Conservation (phyloP, 2,888 invertebrate genomes). For the Agriopis leucophaearia region DNA sequence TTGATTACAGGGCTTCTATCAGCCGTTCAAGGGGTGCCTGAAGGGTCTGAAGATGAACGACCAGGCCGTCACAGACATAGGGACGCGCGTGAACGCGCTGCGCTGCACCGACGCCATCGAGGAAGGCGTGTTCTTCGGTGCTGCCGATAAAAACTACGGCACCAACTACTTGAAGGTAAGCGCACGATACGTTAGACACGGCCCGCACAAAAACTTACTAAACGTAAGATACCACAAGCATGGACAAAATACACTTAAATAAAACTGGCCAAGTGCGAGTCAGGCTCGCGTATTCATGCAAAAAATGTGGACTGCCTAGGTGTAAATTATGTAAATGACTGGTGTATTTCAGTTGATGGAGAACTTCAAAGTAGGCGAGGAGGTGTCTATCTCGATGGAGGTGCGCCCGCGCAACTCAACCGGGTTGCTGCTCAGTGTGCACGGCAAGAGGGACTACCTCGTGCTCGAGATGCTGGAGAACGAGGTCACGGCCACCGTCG, state of each 20-base stretch:
- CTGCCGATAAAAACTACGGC: constrained; percentile 72
- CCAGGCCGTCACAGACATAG: constrained; percentile 87
- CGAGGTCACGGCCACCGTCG: constrained; percentile 92
- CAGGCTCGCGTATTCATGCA: too few species aligned
- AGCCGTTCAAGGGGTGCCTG: constrained; percentile 94
- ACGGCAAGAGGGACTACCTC: constrained; percentile 93
- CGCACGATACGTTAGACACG: too few species aligned
- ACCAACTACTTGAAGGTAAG: constrained; percentile 90
- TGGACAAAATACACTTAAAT: too few species aligned
- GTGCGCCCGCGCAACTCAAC: constrained; percentile 94
- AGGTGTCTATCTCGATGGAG: constrained; percentile 93
- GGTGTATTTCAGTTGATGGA: constrained; percentile 81
- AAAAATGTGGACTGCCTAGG: too few species aligned
- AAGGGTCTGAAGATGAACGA: constrained; percentile 91
- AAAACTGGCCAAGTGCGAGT: too few species aligned
- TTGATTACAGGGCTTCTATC: constrained; percentile 84
- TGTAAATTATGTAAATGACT: too few species aligned
- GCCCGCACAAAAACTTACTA: too few species aligned
- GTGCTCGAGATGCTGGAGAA: constrained; percentile 96
- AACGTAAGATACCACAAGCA: too few species aligned
- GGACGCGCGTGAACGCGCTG: constrained; percentile 87
- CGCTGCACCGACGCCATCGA: constrained; percentile 92
- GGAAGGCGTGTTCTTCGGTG: constrained; percentile 95
- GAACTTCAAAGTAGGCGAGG: constrained; percentile 92
- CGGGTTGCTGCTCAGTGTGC: constrained; percentile 95